Percentiles rank a stretch among this genome's conserved stretches.
phyloP scores from a whole-genome alignment of 1,140 invertebrate species.

The Zaprionus ghesquierei region DNA sequence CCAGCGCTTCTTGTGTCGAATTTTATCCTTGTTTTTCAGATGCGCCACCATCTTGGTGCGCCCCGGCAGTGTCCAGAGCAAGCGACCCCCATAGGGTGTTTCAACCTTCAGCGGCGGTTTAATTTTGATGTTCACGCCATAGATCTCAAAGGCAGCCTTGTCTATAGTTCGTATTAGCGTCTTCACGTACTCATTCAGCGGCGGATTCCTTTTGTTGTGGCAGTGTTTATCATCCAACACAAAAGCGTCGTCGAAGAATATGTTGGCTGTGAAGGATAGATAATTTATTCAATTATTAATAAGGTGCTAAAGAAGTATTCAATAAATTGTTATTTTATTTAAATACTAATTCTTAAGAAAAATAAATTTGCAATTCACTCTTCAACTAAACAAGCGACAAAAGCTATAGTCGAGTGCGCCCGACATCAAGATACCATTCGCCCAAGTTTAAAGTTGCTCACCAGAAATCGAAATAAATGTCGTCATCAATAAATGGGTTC shows the following conservation, averaged over 20 bases:
- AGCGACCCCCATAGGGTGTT: slow-evolving; percentile 93
- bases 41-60: slow-evolving; percentile 93
- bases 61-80: slow-evolving; percentile 93
- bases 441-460: too few relatives aligned
- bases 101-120: slow-evolving; percentile 89
- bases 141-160: slow-evolving; percentile 89
- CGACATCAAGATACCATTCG: too few relatives aligned
- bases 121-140: slow-evolving; percentile 87
- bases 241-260: slow-evolving; percentile 97
- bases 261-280: slow-evolving; percentile 87
- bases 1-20: slow-evolving; percentile 92
- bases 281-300: not conserved
- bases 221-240: slow-evolving; percentile 83
- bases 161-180: slow-evolving; percentile 90
- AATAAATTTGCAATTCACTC: too few relatives aligned
- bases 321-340: too few relatives aligned
- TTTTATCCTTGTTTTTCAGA: slow-evolving; percentile 94
- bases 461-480: too few relatives aligned
- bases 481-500: too few relatives aligned
- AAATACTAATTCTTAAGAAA: too few relatives aligned
- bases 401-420: too few relatives aligned
- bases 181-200: slow-evolving; percentile 92
- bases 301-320: too few relatives aligned
- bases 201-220: slow-evolving; percentile 88
- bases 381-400: too few relatives aligned